Base-by-base conservation (phyloP, 2,797 vertebrate genomes). In the Schizopygopsis malacanthus region DNA sequence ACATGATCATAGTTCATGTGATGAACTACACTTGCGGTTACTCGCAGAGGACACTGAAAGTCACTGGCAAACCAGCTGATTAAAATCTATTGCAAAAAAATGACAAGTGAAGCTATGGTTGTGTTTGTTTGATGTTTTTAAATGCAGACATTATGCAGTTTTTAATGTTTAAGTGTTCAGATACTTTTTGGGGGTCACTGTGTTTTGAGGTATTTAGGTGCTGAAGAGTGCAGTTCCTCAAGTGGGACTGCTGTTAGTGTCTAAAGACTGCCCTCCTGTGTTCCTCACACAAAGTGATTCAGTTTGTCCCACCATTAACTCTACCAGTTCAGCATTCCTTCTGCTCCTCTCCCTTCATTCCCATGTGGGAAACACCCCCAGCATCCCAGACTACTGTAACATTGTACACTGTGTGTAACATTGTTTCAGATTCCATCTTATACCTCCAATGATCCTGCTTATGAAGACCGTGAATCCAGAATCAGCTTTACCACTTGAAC, bases 211-310 rank as follows among this genome's bases (percentile, higher is more conserved):
- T 65, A 25, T 41, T 41, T 47, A 63, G 63, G 83, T 85, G 75
- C 50, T 83, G 43, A 12, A 61, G 22, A 82, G n/a, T 61, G 39
- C 28, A 61, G 50, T 33, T 80, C 39, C 52, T 41, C 28, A 1
- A 70, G 39, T 50, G 75, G 78, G 43, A 69, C 39, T 67, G 41
- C 56, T 50, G 69, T 79, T 75, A 33, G 47, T 85, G 90, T 88
- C 81, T 90, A 83, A 89, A 89, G 89, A 90, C 88, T 91, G 90
- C 89, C 89, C 91, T 90, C 91, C 89, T 91, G 91, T 90, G 90
- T 91, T 82, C 73, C 82, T 63, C 50, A 75, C 47, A 82, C 71
- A 77, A 65, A 69, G 77, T 71, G 78, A 79, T 61, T 63, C 65
- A 25, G 65, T 39, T 63, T 75, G 59, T 72, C 39, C 70, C 37